A percentile compares a stretch with the other conserved stretches of the same genome.
These are phyloP conservation scores for Tanypteryx hageni DNA, from an alignment of 2,888 invertebrate genomes.

Conservation along the genomic window DNA sequence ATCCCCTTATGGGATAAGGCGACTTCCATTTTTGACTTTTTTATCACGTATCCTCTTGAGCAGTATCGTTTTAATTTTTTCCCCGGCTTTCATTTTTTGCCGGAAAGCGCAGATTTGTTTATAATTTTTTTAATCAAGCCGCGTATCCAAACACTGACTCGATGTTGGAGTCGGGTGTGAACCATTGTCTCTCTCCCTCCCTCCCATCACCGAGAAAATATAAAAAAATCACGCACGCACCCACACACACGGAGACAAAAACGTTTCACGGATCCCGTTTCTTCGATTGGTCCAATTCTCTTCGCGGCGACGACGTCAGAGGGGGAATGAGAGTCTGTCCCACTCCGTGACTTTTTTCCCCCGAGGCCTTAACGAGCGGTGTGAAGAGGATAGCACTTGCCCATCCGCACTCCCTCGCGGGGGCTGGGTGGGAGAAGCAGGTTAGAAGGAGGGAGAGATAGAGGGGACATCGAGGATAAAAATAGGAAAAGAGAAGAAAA, in stretches of 20 bases:
- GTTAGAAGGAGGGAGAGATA: neutral
- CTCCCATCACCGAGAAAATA: neutral
- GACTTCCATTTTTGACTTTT: too few relatives aligned
- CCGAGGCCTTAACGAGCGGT: neutral
- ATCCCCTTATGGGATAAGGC: too few relatives aligned
- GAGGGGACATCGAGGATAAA: neutral
- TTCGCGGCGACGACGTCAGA: neutral
- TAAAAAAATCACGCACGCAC: neutral
- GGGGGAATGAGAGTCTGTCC: neutral
- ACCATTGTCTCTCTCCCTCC: neutral
- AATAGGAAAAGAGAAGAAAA: neutral
- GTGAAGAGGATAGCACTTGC: conserved; percentile 3
- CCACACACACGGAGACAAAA: neutral
- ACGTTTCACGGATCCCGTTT: neutral
- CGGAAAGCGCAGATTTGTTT: neutral
- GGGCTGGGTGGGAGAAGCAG: neutral
- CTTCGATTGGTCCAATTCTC: conserved; percentile 18
- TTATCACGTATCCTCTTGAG: too few relatives aligned
- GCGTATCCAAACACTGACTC: neutral
- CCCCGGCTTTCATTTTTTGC: neutral
- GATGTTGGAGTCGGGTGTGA: neutral
- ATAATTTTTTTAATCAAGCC: neutral
- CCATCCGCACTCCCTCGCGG: neutral
- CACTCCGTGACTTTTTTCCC: conserved; percentile 8
- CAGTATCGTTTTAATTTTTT: too few relatives aligned